These are phyloP conservation scores for Anas bahamensis DNA, from an alignment of 2,797 vertebrate species.

Conservation along the genomic window DNA sequence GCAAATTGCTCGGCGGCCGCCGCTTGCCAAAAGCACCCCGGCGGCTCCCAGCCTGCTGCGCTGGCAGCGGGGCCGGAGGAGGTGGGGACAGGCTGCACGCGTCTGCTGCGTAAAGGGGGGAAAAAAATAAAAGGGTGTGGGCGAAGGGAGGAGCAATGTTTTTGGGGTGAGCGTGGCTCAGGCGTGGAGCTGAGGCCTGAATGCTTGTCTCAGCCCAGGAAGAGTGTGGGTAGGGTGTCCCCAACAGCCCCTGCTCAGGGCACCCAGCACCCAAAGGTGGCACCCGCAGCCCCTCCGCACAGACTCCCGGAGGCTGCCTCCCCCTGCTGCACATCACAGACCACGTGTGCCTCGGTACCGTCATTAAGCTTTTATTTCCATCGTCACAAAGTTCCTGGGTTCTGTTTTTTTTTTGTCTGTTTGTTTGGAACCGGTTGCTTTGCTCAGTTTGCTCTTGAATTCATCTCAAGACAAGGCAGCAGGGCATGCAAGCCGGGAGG, in stretches of 20 bases:
- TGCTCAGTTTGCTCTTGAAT: conserved; percentile 66
- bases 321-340: background rate
- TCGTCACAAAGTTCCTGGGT: conserved; percentile 63
- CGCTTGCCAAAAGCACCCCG: background rate
- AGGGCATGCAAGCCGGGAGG: conserved; percentile 62
- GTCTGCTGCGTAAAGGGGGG: background rate
- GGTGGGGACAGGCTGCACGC: fast-evolving
- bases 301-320: background rate
- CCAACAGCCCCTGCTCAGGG: background rate
- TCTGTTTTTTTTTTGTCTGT: background rate
- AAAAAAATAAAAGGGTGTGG: too few relatives aligned
- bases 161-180: fast-evolving
- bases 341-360: background rate
- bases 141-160: background rate
- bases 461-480: conserved; percentile 68
- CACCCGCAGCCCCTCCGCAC: fast-evolving
- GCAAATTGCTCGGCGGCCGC: background rate
- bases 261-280: fast-evolving
- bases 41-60: fast-evolving
- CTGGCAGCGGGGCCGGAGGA: fast-evolving
- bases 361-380: conserved; percentile 68
- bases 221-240: fast-evolving
- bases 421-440: background rate
- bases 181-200: background rate
- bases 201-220: background rate